These are phyloP conservation scores for Epizoanthus rinbou DNA, from an alignment of 92 coral and sea anemone species.

Conservation along the genomic window DNA sequence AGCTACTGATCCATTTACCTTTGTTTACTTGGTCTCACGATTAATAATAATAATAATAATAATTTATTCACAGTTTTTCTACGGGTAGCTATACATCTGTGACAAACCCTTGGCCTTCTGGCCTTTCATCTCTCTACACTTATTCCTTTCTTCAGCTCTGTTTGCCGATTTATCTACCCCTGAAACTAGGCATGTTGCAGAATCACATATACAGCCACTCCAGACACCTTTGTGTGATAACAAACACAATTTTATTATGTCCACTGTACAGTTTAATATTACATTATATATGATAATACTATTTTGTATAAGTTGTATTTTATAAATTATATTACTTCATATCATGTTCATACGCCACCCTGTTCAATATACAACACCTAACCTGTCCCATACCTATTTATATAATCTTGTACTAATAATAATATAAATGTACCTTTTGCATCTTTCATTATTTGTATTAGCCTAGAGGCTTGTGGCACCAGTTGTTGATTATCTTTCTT, in stretches of 20 bases:
- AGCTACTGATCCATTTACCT: too few relatives aligned
- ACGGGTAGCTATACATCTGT: too few relatives aligned
- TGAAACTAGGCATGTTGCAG: not conserved
- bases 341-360: not conserved
- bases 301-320: not conserved
- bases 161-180: not conserved
- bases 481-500: not conserved
- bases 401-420: too few relatives aligned
- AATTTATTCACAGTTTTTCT: too few relatives aligned
- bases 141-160: too few relatives aligned
- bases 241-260: not conserved
- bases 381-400: not conserved
- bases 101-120: too few relatives aligned
- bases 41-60: too few relatives aligned
- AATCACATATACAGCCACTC: too few relatives aligned
- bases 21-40: too few relatives aligned
- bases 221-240: not conserved
- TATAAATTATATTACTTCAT: constrained; percentile 14
- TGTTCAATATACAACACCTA: not conserved
- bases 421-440: not conserved
- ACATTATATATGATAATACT: not conserved
- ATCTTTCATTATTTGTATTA: not conserved
- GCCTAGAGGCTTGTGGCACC: not conserved
- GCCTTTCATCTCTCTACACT: too few relatives aligned
- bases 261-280: not conserved